phyloP scores from a whole-genome alignment of 2,797 vertebrate genomes.

The Neosilurus hyrtlii region DNA sequence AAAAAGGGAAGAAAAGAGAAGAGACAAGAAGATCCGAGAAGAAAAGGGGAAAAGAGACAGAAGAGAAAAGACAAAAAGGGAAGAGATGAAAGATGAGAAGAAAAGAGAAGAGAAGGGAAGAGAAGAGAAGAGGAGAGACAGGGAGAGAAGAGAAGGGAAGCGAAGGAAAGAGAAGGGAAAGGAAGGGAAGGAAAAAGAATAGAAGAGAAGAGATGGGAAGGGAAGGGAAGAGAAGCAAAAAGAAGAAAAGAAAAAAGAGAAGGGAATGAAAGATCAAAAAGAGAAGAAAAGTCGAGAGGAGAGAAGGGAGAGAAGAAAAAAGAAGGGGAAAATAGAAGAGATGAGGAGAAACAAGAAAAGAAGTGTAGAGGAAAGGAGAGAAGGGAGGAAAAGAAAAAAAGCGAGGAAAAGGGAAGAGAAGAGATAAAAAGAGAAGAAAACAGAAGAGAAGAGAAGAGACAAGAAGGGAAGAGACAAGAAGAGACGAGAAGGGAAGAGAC shows the following conservation, averaged over 20 bases:
- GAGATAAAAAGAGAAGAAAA: neutral
- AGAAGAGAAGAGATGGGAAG: neutral
- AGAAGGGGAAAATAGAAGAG: fast-evolving
- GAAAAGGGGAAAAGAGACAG: no score
- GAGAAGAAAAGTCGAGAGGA: neutral
- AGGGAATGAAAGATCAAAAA: neutral
- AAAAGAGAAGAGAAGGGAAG: no score
- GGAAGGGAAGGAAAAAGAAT: neutral
- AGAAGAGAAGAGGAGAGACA: no score
- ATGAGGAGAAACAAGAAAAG: neutral
- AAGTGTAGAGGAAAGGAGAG: neutral
- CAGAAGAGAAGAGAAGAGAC: neutral
- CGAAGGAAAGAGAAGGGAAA: neutral
- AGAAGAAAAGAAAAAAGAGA: neutral
- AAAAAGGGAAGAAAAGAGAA: no score
- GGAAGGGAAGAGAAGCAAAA: neutral
- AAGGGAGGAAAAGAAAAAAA: neutral
- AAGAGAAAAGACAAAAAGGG: no score
- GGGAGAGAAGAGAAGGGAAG: no score
- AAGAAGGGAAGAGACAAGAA: neutral
- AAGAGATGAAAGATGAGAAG: no score
- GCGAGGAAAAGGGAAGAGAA: neutral
- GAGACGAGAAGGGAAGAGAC: neutral
- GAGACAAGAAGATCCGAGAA: no score
- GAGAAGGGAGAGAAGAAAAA: neutral